Conservation (phyloP, 2,113 vertebrate genomes). For the Nyctereutes procyonoides region DNA sequence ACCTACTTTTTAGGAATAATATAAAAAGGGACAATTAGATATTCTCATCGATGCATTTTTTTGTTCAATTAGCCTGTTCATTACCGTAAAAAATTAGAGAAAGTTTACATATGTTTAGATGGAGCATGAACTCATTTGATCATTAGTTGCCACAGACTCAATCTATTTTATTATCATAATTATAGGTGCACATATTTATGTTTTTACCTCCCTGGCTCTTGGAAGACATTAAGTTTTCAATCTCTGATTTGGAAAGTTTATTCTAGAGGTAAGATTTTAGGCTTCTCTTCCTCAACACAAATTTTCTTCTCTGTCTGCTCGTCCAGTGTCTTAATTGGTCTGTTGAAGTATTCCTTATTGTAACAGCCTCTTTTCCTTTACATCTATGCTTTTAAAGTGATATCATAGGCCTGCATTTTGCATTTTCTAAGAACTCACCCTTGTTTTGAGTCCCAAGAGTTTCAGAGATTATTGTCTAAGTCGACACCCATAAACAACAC, state of each 20-base stretch:
- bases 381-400: neutral
- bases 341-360: neutral
- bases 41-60: neutral
- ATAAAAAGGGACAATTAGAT: neutral
- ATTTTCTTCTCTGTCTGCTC: neutral
- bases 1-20: neutral
- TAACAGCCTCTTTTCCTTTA: neutral
- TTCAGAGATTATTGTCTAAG: neutral
- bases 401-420: neutral
- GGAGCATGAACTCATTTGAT: neutral
- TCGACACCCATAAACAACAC: neutral
- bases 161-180: slow-evolving; percentile 10
- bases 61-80: neutral
- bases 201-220: neutral
- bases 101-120: neutral
- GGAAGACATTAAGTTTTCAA: neutral
- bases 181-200: neutral
- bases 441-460: neutral
- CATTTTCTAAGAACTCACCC: neutral
- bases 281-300: neutral
- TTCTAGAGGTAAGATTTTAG: slow-evolving; percentile 38
- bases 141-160: neutral
- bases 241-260: neutral
- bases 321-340: neutral
- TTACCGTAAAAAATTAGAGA: neutral